phyloP scores from a whole-genome alignment of 1,140 invertebrate species.

The Drosophila baimaii region DNA sequence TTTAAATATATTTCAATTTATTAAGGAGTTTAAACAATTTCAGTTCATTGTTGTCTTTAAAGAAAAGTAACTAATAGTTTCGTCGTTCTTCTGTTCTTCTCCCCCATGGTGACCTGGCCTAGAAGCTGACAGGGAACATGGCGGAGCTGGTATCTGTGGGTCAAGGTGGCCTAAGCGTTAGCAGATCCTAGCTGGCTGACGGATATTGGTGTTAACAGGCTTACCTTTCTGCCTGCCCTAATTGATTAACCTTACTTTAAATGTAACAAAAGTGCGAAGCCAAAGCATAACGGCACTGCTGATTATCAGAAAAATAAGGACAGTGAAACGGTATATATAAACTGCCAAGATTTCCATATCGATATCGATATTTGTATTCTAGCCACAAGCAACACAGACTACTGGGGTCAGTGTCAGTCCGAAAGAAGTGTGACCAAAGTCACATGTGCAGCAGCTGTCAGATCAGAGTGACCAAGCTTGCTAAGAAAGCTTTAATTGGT shows the following conservation, averaged over 20 bases:
- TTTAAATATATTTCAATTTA: background rate
- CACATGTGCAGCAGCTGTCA: no score
- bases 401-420: background rate
- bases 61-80: background rate
- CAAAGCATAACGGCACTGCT: background rate
- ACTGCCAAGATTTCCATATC: constrained; percentile 1
- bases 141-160: no score
- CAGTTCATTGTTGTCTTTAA: background rate
- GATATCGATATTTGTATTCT: background rate
- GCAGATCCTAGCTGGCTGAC: no score
- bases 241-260: no score
- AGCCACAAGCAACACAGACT: background rate
- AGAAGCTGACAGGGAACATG: no score
- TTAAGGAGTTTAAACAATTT: background rate
- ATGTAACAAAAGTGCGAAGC: background rate
- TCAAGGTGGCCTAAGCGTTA: no score
- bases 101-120: background rate
- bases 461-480: background rate
- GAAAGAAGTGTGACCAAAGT: background rate
- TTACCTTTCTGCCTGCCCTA: no score
- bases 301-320: background rate
- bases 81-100: background rate
- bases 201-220: no score
- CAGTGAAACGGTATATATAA: constrained; percentile 4
- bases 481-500: background rate